These are phyloP conservation scores for Eurytoma adleriae DNA, from an alignment of 2,888 invertebrate species.

Conservation along the genomic window DNA sequence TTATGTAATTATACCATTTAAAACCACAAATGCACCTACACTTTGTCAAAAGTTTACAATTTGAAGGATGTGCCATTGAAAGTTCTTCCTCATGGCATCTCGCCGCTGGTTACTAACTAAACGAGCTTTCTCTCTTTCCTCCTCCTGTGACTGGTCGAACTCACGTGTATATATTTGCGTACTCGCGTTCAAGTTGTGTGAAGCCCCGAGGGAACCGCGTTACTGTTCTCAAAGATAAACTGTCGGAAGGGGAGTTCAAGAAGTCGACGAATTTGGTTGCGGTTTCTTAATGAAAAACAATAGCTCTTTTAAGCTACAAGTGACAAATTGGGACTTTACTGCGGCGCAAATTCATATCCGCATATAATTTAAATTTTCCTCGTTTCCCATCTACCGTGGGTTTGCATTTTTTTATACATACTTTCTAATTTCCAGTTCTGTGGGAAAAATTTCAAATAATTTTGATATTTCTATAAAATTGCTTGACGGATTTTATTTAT, in stretches of 20 bases:
- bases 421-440: no score
- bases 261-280: conserved; percentile 3
- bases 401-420: no score
- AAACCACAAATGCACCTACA: no score
- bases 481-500: no score
- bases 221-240: conserved; percentile 21
- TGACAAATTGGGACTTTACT: background rate
- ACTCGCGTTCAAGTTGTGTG: background rate
- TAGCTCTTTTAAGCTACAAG: conserved; percentile 38
- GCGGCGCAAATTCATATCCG: background rate
- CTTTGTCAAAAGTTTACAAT: no score
- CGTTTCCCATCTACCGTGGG: background rate
- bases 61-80: no score
- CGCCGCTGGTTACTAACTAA: background rate
- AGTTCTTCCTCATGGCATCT: no score
- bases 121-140: conserved; percentile 3
- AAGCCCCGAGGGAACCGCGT: background rate
- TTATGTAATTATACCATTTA: no score
- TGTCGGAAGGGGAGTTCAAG: conserved; percentile 4
- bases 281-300: conserved; percentile 41
- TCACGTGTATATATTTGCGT: conserved; percentile 7
- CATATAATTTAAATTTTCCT: conserved; percentile 8
- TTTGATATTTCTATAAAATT: no score
- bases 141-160: background rate
- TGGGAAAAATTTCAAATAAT: no score